phyloP scores from a whole-genome alignment of 2,113 vertebrate genomes.

The Malurus melanocephalus region DNA sequence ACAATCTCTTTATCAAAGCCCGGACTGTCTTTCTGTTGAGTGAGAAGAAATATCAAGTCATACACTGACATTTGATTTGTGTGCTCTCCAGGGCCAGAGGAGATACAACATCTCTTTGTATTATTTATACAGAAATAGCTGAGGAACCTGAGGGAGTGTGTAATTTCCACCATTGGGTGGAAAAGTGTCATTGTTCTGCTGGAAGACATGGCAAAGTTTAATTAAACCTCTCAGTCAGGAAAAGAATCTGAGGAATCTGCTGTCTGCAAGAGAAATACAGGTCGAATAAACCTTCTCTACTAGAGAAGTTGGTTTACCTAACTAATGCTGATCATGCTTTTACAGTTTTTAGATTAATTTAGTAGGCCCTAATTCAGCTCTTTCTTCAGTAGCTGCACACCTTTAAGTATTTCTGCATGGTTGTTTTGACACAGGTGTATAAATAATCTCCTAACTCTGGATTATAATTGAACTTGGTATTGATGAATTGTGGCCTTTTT shows the following conservation, averaged over 20 bases:
- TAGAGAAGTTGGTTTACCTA: neutral
- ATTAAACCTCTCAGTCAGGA: neutral
- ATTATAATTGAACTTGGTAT: neutral
- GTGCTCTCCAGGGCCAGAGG: neutral
- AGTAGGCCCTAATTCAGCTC: neutral
- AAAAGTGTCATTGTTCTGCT: neutral
- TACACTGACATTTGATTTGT: neutral
- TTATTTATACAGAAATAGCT: constrained; percentile 2
- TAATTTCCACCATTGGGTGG: rapidly evolving
- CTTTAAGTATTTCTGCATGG: neutral
- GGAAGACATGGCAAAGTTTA: neutral
- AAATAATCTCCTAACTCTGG: neutral
- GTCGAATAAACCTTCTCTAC: neutral
- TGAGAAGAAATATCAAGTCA: neutral
- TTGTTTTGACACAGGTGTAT: neutral
- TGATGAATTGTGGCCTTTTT: neutral
- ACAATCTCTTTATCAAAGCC: neutral
- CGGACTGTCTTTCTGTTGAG: neutral
- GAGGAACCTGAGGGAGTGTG: neutral
- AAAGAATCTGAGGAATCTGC: neutral
- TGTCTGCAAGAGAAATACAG: neutral
- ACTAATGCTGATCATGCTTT: neutral
- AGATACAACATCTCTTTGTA: neutral
- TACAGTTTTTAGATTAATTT: neutral
- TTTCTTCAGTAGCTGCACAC: neutral